Evolutionary conservation across 2,797 vertebrate genomes (phyloP).

Genomic region (Alca torda): DNA sequence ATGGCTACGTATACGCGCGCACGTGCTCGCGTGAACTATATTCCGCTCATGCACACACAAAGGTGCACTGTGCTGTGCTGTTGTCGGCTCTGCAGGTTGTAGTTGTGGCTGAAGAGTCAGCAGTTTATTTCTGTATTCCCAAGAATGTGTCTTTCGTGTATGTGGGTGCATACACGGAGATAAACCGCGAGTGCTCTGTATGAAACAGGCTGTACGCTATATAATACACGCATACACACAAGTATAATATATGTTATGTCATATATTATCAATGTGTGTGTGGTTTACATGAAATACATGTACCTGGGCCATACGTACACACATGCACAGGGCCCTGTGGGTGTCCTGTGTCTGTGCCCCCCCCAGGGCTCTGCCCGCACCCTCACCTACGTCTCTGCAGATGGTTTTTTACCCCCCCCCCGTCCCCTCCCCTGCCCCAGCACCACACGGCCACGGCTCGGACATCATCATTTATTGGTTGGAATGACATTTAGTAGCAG

Average conservation of each 20-base stretch:
- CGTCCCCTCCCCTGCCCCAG: not conserved
- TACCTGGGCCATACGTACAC: not conserved
- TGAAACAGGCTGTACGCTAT: not conserved
- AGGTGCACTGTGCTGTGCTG: fast-evolving
- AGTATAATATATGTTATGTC: no score
- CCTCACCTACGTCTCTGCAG: fast-evolving
- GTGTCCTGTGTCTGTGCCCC: not conserved
- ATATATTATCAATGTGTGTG: not conserved
- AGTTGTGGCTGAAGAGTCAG: not conserved
- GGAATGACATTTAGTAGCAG: conserved; percentile 71
- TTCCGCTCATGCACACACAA: not conserved
- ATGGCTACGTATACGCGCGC: not conserved
- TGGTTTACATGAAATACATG: not conserved
- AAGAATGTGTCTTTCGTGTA: not conserved
- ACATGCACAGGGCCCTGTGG: not conserved
- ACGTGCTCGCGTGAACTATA: not conserved
- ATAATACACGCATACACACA: not conserved
- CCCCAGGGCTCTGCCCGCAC: not conserved
- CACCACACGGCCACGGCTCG: not conserved
- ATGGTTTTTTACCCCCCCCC: fast-evolving
- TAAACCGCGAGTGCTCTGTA: fast-evolving
- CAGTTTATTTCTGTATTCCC: not conserved
- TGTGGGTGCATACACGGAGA: not conserved
- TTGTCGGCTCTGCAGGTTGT: fast-evolving
- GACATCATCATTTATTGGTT: conserved; percentile 75